Base-by-base conservation (phyloP, 2,888 invertebrate genomes). In the Adelognathus sp. region DNA sequence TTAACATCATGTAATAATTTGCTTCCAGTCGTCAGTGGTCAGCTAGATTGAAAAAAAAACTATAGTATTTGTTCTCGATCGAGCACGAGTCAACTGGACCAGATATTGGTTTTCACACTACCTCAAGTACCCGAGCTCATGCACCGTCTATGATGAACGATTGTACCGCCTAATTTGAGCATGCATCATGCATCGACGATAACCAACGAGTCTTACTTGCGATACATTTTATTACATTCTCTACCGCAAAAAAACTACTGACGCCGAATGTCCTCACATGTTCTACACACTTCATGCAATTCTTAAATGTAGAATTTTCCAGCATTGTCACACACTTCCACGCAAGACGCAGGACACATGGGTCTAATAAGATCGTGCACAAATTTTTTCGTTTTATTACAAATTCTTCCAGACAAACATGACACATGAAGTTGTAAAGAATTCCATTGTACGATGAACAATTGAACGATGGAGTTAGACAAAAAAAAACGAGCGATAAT, bases 121-220 rank as follows among this genome's bases (percentile, higher is more conserved):
- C n/a, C n/a, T n/a, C n/a, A n/a, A n/a, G n/a, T n/a, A n/a, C n/a
- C n/a, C n/a, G n/a, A n/a, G n/a, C 33, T 64, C 50, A 64, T 64
- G 50, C 50, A 44, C 6, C 18, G 64, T n/a, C n/a, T n/a, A n/a
- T n/a, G n/a, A n/a, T n/a, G n/a, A n/a, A n/a, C n/a, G n/a, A n/a
- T n/a, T n/a, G n/a, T n/a, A n/a, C n/a, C n/a, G n/a, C n/a, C n/a
- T n/a, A 66, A 41, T 7, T 16, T 29, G 29, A 46, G 46, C 77
- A 79, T 79, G 79, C 79, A 27, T 61, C 79, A 71, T 79, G 78
- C 79, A 39, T 27, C 29, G 14, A 11, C 24, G 14, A 7, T 5
- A 11, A 29, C 16, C 41, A 21, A 46, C 16, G 14, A 31, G 14
- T 29, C n/a, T 60, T 36, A 3, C 36, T 18, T n/a, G n/a, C 36